Evolutionary conservation across 2,888 invertebrate genomes (phyloP).

Genomic region (Salpingus planirostris): DNA sequence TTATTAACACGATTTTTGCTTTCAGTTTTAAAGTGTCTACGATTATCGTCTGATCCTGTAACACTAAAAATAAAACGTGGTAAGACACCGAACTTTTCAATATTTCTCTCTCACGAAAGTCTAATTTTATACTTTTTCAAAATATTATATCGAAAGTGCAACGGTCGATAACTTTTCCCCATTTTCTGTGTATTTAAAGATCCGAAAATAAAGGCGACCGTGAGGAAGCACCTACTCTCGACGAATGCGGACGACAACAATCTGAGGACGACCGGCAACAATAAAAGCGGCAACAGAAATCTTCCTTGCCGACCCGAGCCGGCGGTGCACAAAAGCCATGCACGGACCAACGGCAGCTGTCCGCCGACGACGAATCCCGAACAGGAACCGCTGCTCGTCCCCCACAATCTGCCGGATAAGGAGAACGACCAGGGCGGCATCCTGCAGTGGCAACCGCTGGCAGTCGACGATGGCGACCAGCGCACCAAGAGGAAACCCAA

Average conservation of each 20-base stretch:
- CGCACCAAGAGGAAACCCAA: constrained; percentile 41
- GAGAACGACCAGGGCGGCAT: constrained; percentile 42
- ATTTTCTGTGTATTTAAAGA: constrained; percentile 49
- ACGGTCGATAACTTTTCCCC: not conserved
- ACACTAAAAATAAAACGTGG: constrained; percentile 86
- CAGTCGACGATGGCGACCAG: constrained; percentile 30
- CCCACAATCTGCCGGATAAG: not conserved
- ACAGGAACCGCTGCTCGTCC: constrained; percentile 40
- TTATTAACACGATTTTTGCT: too few relatives aligned
- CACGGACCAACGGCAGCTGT: constrained; percentile 46
- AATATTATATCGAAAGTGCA: too few relatives aligned
- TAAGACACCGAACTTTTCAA: constrained; percentile 43
- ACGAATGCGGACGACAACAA: constrained; percentile 32
- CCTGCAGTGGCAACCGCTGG: constrained; percentile 47
- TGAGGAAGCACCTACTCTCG: constrained; percentile 61
- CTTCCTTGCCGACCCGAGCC: constrained; percentile 38
- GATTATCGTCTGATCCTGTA: constrained; percentile 83
- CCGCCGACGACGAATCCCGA: too few relatives aligned
- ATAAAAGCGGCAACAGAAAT: constrained; percentile 16
- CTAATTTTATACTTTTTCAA: constrained; percentile 4
- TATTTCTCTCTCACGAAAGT: too few relatives aligned
- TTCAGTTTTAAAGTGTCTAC: constrained; percentile 88
- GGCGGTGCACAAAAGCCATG: constrained; percentile 35
- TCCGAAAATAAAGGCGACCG: constrained; percentile 77
- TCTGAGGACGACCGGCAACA: constrained; percentile 12